phyloP scores from a whole-genome alignment of 1,140 invertebrate species.

The Drosophila truncata region DNA sequence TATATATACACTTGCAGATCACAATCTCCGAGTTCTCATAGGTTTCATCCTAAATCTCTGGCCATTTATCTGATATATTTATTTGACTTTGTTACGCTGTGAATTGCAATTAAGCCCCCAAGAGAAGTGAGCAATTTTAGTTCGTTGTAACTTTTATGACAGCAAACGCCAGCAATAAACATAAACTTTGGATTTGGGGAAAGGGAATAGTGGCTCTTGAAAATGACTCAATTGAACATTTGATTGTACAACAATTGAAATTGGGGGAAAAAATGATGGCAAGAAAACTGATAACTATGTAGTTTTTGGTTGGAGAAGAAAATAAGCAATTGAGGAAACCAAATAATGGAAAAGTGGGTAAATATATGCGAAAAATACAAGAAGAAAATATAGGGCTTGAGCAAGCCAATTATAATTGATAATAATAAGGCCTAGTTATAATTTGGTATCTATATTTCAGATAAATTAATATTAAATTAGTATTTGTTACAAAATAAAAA shows the following conservation, averaged over 20 bases:
- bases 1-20: conserved; percentile 17
- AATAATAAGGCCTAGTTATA: neutral
- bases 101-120: conserved; percentile 45
- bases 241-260: conserved; percentile 36
- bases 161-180: conserved; percentile 35
- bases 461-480: neutral
- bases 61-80: conserved; percentile 63
- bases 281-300: conserved; percentile 27
- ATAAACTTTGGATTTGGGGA: conserved; percentile 37
- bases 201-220: conserved; percentile 19
- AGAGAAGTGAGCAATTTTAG: conserved; percentile 15
- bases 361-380: neutral
- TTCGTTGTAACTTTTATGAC: conserved; percentile 47
- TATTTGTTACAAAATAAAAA: neutral
- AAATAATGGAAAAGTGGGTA: conserved; percentile 26
- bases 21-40: conserved; percentile 21
- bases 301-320: neutral
- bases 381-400: neutral
- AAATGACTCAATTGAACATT: conserved; percentile 33
- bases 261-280: conserved; percentile 10
- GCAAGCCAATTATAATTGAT: conserved; percentile 1
- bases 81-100: conserved; percentile 36
- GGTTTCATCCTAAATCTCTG: conserved; percentile 38
- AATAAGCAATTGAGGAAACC: conserved; percentile 13
- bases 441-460: neutral